phyloP scores from a whole-genome alignment of 2,888 invertebrate genomes.

The Trichopria drosophilae region DNA sequence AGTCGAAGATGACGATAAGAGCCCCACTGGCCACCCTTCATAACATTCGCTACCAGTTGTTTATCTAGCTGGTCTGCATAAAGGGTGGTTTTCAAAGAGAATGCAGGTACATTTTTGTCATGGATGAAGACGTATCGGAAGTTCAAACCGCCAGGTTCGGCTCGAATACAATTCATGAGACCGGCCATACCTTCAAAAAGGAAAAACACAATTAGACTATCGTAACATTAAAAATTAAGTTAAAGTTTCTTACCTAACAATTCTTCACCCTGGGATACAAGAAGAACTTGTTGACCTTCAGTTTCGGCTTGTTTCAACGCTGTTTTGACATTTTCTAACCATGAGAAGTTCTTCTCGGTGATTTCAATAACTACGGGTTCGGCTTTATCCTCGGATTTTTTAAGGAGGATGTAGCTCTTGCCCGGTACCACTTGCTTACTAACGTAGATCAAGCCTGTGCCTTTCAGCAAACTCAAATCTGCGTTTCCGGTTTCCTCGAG shows the following conservation, averaged over 20 bases:
- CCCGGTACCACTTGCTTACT: conserved; percentile 68
- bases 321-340: conserved; percentile 81
- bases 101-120: conserved; percentile 65
- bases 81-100: conserved; percentile 63
- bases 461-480: conserved; percentile 37
- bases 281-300: conserved; percentile 66
- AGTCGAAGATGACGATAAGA: conserved; percentile 79
- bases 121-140: conserved; percentile 75
- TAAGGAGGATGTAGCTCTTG: conserved; percentile 70
- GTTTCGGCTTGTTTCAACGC: conserved; percentile 70
- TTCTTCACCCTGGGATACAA: conserved; percentile 72
- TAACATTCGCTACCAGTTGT: conserved; percentile 85
- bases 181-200: conserved; percentile 76
- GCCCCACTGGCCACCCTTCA: conserved; percentile 83
- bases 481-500: conserved; percentile 67
- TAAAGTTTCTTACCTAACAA: conserved; percentile 48
- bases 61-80: conserved; percentile 69
- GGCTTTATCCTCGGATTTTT: conserved; percentile 60
- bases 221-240: too few species aligned
- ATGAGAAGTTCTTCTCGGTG: conserved; percentile 71
- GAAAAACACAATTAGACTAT: too few species aligned
- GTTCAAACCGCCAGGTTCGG: conserved; percentile 81
- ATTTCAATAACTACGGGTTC: conserved; percentile 66
- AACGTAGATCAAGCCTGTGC: conserved; percentile 62
- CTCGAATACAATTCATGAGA: conserved; percentile 85